Evolutionary conservation across 2,888 invertebrate genomes (phyloP).

Genomic region (Scaptomyza reducta): DNA sequence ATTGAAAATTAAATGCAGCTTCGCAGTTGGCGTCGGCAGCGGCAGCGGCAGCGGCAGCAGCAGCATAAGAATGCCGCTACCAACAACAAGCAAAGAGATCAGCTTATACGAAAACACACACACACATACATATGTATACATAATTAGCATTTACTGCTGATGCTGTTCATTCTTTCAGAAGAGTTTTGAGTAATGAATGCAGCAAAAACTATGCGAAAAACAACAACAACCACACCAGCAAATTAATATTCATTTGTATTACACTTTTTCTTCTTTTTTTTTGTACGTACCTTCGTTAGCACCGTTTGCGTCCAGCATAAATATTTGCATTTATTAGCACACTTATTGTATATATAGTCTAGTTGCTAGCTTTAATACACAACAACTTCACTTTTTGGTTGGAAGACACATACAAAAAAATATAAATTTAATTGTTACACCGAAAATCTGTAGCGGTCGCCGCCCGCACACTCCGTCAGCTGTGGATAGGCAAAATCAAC

Average conservation of each 20-base stretch:
- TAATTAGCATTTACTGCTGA: conserved; percentile 30
- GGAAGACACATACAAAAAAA: conserved; percentile 34
- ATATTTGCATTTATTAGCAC: conserved; percentile 26
- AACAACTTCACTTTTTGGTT: conserved; percentile 38
- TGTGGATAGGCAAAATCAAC: conserved; percentile 45
- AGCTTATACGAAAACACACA: neutral
- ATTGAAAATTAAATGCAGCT: conserved; percentile 38
- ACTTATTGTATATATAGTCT: conserved; percentile 6
- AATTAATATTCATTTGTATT: conserved; percentile 7
- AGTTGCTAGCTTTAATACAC: conserved; percentile 51
- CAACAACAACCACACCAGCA: conserved; percentile 1
- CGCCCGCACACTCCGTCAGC: conserved; percentile 44
- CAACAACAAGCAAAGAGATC: conserved; percentile 7
- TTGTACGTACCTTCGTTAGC: conserved; percentile 44
- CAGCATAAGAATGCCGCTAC: conserved; percentile 28
- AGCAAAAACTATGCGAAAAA: conserved; percentile 5
- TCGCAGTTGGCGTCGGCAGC: conserved; percentile 6
- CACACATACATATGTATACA: conserved; percentile 14
- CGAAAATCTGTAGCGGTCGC: conserved; percentile 19
- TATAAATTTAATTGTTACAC: conserved; percentile 9
- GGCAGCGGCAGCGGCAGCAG: conserved; percentile 23
- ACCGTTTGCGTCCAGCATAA: conserved; percentile 1
- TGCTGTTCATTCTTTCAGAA: conserved; percentile 28
- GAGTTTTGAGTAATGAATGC: conserved; percentile 7
- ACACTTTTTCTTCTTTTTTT: neutral